These are phyloP conservation scores for Amblyraja radiata DNA, from an alignment of 2,797 vertebrate genomes.

Conservation along the genomic window DNA sequence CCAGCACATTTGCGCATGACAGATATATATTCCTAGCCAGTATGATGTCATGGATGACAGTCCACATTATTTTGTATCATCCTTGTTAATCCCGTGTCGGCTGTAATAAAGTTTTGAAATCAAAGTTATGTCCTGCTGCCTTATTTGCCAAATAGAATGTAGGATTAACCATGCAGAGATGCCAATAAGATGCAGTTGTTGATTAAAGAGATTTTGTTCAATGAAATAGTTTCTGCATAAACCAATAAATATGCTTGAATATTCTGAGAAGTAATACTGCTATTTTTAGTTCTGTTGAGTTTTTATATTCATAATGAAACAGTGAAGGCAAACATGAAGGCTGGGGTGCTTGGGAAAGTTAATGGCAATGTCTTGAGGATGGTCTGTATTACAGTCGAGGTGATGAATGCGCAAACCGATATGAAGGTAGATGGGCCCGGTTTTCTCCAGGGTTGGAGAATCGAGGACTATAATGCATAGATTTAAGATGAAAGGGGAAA, in stretches of 20 bases:
- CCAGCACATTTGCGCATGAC: not conserved
- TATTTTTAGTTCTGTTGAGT: slow-evolving; percentile 39
- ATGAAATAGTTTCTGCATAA: slow-evolving; percentile 56
- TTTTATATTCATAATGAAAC: slow-evolving; percentile 39
- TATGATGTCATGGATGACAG: slow-evolving; percentile 53
- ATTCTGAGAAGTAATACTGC: slow-evolving; percentile 41
- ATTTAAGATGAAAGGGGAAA: too few species aligned
- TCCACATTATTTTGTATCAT: slow-evolving; percentile 52
- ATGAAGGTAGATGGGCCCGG: too few species aligned
- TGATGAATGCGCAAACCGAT: too few species aligned
- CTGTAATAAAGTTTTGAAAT: slow-evolving; percentile 61
- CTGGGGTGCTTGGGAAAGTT: too few species aligned
- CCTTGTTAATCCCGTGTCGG: slow-evolving; percentile 52
- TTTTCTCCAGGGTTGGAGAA: too few species aligned
- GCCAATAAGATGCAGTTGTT: slow-evolving; percentile 51
- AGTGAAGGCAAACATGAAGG: too few species aligned
- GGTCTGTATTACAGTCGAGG: too few species aligned
- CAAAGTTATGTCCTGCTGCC: slow-evolving; percentile 61
- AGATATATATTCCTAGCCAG: slow-evolving; percentile 10
- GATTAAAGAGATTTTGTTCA: slow-evolving; percentile 49
- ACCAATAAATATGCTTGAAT: slow-evolving; percentile 46
- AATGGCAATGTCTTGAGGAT: too few species aligned
- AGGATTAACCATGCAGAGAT: slow-evolving; percentile 63
- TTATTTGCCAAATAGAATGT: slow-evolving; percentile 60
- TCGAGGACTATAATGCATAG: too few species aligned